Evolutionary conservation across 2,888 invertebrate species (phyloP).

Genomic region (Pelosia muscerda): DNA sequence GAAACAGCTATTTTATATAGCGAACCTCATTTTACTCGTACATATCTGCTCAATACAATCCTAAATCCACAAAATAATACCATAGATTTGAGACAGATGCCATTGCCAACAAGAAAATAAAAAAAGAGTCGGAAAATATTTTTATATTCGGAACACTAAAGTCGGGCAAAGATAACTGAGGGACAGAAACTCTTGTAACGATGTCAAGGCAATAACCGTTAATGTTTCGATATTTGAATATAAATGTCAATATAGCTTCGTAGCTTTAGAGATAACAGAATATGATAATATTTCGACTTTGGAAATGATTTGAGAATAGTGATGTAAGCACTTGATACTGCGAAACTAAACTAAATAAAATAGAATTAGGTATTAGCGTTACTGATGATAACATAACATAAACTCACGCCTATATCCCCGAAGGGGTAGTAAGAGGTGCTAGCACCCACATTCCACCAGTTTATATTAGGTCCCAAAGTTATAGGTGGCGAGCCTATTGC

Average conservation of each 20-base stretch:
- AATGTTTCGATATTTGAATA: conserved; percentile 4
- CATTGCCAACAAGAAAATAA: not conserved
- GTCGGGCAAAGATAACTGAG: not conserved
- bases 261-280: conserved; percentile 9
- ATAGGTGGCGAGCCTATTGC: too few species aligned
- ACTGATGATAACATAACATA: too few species aligned
- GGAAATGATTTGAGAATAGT: not conserved
- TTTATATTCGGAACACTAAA: not conserved
- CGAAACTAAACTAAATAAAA: not conserved
- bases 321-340: not conserved
- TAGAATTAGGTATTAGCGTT: not conserved
- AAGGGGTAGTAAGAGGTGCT: too few species aligned
- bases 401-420: too few species aligned
- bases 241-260: conserved; percentile 6
- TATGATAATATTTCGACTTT: not conserved
- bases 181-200: not conserved
- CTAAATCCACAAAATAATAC: not conserved
- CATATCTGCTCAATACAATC: not conserved
- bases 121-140: not conserved
- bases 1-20: not conserved
- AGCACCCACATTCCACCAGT: too few species aligned
- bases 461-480: too few species aligned
- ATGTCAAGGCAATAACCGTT: conserved; percentile 6
- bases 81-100: not conserved
- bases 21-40: not conserved